These are phyloP conservation scores for Pangasianodon hypophthalmus DNA, from an alignment of 2,113 vertebrate species.

Conservation along the genomic window DNA sequence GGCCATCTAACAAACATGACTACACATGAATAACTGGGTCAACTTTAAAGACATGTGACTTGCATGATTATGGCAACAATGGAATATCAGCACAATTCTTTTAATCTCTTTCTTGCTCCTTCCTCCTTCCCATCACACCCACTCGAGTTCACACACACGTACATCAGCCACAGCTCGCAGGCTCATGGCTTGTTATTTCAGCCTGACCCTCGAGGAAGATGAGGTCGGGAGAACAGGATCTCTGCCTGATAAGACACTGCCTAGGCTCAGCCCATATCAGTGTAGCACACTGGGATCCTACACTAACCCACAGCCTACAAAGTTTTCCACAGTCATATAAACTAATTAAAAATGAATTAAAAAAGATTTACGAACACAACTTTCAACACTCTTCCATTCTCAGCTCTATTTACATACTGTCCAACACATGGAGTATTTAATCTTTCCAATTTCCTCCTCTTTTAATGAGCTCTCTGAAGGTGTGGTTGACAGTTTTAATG, in stretches of 20 bases:
- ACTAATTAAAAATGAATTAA: neutral
- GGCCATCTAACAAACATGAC: neutral
- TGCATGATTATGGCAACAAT: neutral
- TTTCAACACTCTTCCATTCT: neutral
- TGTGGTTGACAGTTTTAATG: neutral
- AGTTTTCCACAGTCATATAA: neutral
- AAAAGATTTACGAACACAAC: neutral
- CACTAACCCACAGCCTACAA: neutral
- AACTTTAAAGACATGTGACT: neutral
- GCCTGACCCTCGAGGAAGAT: constrained; percentile 61
- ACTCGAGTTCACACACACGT: constrained; percentile 20
- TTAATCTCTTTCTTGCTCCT: neutral
- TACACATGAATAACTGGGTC: neutral
- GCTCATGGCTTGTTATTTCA: constrained; percentile 66
- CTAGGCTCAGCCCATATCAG: constrained; percentile 2
- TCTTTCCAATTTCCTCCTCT: neutral
- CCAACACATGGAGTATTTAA: neutral
- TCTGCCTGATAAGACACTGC: constrained; percentile 59
- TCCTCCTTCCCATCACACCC: constrained; percentile 29
- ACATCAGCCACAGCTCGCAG: constrained; percentile 19
- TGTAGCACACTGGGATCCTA: neutral
- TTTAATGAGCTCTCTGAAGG: neutral
- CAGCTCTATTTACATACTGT: neutral
- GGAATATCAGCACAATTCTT: neutral
- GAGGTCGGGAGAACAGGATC: constrained; percentile 64